Evolutionary conservation across 2,113 vertebrate genomes (phyloP).

Genomic region (Plecotus auritus): DNA sequence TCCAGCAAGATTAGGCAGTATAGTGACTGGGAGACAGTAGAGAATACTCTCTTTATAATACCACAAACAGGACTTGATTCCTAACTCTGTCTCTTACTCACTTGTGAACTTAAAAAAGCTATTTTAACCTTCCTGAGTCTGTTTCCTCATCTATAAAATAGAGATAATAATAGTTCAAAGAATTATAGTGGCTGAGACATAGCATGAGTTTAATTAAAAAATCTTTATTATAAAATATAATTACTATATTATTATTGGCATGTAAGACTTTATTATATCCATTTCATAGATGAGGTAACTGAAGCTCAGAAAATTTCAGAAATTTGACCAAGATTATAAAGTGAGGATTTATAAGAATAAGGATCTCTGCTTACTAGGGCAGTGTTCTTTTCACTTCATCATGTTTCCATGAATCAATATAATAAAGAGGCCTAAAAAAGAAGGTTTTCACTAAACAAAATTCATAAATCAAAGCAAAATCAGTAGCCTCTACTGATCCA

Average conservation of each 20-base stretch:
- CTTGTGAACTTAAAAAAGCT: background rate
- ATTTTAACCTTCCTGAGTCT: background rate
- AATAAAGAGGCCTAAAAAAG: background rate
- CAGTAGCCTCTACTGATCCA: background rate
- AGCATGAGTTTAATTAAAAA: slow-evolving; percentile 20
- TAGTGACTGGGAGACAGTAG: background rate
- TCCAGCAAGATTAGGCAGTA: background rate
- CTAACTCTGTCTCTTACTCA: background rate
- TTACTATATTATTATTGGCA: background rate
- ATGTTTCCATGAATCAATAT: background rate
- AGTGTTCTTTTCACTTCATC: background rate
- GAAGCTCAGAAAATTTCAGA: background rate
- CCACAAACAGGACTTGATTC: background rate
- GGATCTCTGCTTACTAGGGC: background rate
- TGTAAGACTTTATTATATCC: background rate
- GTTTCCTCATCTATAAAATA: slow-evolving; percentile 27
- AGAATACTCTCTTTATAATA: background rate
- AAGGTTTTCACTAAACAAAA: slow-evolving; percentile 11
- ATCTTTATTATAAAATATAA: background rate
- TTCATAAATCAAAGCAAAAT: slow-evolving; percentile 28
- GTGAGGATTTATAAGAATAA: background rate
- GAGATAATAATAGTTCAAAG: background rate
- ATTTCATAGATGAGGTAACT: background rate
- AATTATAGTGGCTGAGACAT: background rate
- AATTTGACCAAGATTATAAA: background rate